Evolutionary conservation across 2,888 invertebrate genomes (phyloP), one percentile per base, ranked within the genome.

Genomic region (Phaedon cochleariae): DNA sequence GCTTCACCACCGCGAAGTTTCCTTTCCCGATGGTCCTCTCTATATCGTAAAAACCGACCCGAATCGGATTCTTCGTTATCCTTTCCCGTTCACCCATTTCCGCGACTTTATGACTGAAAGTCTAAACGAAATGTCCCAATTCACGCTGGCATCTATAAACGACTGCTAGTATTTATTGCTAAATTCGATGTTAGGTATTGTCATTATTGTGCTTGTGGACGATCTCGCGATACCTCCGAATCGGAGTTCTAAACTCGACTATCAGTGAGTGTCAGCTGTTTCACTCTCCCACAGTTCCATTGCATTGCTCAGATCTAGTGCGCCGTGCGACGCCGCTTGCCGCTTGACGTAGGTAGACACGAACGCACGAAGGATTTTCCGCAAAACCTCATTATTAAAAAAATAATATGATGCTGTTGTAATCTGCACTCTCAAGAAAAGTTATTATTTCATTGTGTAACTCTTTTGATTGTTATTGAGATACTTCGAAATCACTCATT

Each of bases 1-100:
- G 87, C 86, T 98, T 98, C 78, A 99, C 98, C 77, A 98, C 97
- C 75, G 98, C 98, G 88, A 98, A 99, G 86, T 98, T 99, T 60
- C 98, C 98, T 85, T 97, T 97, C 78, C 98, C 98, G 80, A 98
- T 97, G 79, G 98, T 98, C 81, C 94, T 90, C 85, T 97, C 97
- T 84, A 98, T 96, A 85, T 97, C 96, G 85, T 98, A 98, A 87
- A 97, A 97, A 77, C 98, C 98, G 80, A 98, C 96, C 79, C 94
- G 90, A 81, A 95, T 92, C 76, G 92, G 80, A 68, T 80, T 82
- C 76, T 83, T 83, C 54, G 79, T 73, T 73, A 80, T 80, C 75
- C 83, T 80, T 68, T 83, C 83, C 49, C 82, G 77, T 67, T 83
- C 83, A 64, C 81, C 80, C 82, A 83, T 84, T 71, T 70, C 67